Conservation (phyloP, 2,888 invertebrate genomes). For the Lepetodrilus schrolli region DNA sequence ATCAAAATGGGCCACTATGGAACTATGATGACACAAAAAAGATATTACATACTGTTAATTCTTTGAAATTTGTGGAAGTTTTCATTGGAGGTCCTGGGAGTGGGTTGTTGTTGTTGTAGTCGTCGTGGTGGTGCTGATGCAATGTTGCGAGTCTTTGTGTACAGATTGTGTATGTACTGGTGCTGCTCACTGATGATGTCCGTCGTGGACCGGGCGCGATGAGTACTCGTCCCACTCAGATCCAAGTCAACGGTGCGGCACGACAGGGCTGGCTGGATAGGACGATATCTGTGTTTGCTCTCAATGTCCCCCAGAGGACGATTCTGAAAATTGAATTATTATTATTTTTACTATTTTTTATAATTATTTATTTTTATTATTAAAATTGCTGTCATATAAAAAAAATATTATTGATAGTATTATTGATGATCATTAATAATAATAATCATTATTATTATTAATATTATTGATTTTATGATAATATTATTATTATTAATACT, state of each 20-base stretch:
- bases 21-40: too few species aligned
- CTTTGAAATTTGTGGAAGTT: conserved; percentile 6
- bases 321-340: too few species aligned
- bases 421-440: too few species aligned
- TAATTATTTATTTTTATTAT: background rate
- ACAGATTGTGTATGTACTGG: conserved; percentile 60
- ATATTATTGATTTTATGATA: too few species aligned
- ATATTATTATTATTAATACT: too few species aligned
- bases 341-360: background rate
- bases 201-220: conserved; percentile 63
- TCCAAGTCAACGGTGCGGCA: conserved; percentile 67
- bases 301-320: conserved; percentile 68
- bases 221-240: conserved; percentile 64
- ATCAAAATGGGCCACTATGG: too few species aligned
- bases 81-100: too few species aligned
- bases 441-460: too few species aligned
- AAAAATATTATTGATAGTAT: too few species aligned
- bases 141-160: conserved; percentile 41
- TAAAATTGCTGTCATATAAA: background rate
- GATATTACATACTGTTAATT: conserved; percentile 13
- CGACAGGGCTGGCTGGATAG: conserved; percentile 67
- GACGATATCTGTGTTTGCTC: conserved; percentile 56
- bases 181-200: conserved; percentile 71
- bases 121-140: conserved; percentile 10
- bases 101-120: too few species aligned